Evolutionary conservation across 1,140 invertebrate species (phyloP).

Genomic region (Marisa cornuarietis): DNA sequence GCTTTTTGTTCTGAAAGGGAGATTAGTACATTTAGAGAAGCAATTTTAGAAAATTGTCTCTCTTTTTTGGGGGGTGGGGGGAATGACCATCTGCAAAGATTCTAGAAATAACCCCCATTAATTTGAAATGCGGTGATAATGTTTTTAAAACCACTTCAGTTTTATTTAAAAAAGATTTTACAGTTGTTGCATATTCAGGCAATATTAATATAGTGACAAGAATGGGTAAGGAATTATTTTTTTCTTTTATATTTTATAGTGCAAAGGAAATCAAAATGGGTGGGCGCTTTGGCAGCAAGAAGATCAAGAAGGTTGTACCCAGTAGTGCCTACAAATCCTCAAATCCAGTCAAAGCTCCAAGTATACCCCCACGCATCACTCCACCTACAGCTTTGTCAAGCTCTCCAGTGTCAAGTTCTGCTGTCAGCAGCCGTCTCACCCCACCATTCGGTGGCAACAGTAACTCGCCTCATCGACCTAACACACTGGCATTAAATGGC

Average conservation of each 20-base stretch:
- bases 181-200: background rate
- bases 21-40: background rate
- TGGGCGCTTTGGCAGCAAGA: slow-evolving; percentile 81
- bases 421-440: slow-evolving; percentile 17
- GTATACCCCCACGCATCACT: slow-evolving; percentile 19
- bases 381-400: slow-evolving; percentile 1
- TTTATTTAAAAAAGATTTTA: background rate
- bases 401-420: background rate
- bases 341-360: slow-evolving; percentile 17
- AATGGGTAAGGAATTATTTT: background rate
- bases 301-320: slow-evolving; percentile 72
- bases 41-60: background rate
- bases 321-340: slow-evolving; percentile 24
- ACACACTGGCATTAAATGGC: slow-evolving; percentile 14
- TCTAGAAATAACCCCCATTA: too few relatives aligned
- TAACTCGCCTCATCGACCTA: slow-evolving; percentile 26
- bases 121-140: too few relatives aligned
- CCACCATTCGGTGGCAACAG: slow-evolving; percentile 14
- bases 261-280: slow-evolving; percentile 91
- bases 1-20: background rate
- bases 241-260: slow-evolving; percentile 67
- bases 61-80: too few relatives aligned
- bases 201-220: background rate
- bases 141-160: background rate
- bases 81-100: too few relatives aligned